Conservation (phyloP, 1,140 invertebrate species). For the Sarcophaga peregrina region DNA sequence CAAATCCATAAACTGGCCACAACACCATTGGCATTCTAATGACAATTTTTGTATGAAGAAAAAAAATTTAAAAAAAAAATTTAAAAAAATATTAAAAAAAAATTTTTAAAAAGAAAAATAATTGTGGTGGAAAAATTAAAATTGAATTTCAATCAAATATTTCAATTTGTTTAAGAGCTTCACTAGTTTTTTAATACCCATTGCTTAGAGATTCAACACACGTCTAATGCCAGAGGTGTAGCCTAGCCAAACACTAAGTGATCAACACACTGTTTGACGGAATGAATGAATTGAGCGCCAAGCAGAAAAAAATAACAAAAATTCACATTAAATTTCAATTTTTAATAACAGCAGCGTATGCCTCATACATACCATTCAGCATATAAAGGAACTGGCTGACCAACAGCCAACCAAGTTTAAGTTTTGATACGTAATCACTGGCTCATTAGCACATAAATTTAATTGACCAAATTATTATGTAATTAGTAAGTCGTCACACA, state of each 20-base stretch:
- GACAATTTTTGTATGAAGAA: not conserved
- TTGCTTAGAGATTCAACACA: not conserved
- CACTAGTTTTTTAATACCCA: not conserved
- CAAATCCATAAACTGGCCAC: no score
- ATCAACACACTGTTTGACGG: not conserved
- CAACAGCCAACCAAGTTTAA: no score
- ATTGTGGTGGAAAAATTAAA: not conserved
- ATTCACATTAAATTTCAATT: not conserved
- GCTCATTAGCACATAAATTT: conserved; percentile 59
- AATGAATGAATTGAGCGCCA: not conserved
- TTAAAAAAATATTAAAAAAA: not conserved
- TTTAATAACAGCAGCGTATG: not conserved
- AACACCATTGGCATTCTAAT: conserved; percentile 26
- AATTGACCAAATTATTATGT: conserved; percentile 65
- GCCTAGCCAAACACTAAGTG: not conserved
- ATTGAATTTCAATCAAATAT: conserved; percentile 19
- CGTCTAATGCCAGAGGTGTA: conserved; percentile 6
- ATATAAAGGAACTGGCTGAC: no score
- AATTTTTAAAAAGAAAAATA: not conserved
- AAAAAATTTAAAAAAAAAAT: not conserved
- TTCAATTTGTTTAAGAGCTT: not conserved
- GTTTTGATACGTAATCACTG: conserved; percentile 45
- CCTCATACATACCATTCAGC: not conserved
- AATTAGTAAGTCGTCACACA: conserved; percentile 54
- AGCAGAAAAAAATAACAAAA: not conserved